These are phyloP conservation scores for Habrosyne pyritoides DNA, from an alignment of 2,888 invertebrate genomes.

Conservation along the genomic window DNA sequence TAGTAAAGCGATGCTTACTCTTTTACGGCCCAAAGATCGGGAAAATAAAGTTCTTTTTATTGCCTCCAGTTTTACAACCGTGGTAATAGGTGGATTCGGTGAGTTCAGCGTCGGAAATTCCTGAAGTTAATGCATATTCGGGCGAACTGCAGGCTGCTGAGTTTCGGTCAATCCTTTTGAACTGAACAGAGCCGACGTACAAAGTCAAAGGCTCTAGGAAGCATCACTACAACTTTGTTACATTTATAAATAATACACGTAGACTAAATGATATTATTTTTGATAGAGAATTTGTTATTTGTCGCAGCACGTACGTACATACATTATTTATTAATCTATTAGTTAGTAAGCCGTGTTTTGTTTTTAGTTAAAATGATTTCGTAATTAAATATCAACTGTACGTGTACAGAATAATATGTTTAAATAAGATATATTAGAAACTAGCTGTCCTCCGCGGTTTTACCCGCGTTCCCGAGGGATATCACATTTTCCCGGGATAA, in stretches of 20 bases:
- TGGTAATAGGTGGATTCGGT: slow-evolving; percentile 62
- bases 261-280: not conserved
- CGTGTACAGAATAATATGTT: too few relatives aligned
- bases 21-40: slow-evolving; percentile 67
- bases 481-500: too few relatives aligned
- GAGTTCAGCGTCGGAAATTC: slow-evolving; percentile 47
- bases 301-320: not conserved
- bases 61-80: slow-evolving; percentile 63
- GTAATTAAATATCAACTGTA: too few relatives aligned
- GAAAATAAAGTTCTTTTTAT: slow-evolving; percentile 74
- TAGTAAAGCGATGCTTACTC: slow-evolving; percentile 68
- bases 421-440: too few relatives aligned
- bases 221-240: not conserved
- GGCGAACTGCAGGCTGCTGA: not conserved
- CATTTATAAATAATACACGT: not conserved
- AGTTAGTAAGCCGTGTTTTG: not conserved
- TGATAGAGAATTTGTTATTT: not conserved
- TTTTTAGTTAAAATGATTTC: too few relatives aligned
- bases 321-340: not conserved
- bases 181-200: not conserved
- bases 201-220: not conserved
- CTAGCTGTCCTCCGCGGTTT: too few relatives aligned
- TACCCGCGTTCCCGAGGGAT: too few relatives aligned
- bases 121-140: not conserved
- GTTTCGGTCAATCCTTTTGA: not conserved